A percentile compares a stretch with the other conserved stretches of the same genome.
Conservation (phyloP, 2,888 invertebrate genomes). For the Cryptocheilus praepositus region DNA sequence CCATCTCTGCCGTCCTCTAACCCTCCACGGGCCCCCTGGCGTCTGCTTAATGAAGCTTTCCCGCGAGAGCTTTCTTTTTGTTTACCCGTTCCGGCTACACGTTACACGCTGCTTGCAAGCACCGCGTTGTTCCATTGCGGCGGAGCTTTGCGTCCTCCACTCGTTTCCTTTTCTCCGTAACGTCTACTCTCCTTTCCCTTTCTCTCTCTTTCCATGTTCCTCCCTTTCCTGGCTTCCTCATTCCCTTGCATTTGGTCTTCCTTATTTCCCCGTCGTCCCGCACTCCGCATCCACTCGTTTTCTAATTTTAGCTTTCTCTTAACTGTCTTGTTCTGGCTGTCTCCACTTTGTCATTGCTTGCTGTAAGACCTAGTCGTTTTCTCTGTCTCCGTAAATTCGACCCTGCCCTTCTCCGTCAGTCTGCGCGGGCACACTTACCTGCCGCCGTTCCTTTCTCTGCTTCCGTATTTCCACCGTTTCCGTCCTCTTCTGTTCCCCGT, state of each 20-base stretch:
- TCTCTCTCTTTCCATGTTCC: constrained; percentile 5
- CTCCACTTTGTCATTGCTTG: no score
- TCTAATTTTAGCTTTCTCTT: not conserved
- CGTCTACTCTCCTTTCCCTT: constrained; percentile 21
- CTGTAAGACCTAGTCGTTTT: no score
- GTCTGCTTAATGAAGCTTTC: constrained; percentile 71
- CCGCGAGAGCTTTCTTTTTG: constrained; percentile 63
- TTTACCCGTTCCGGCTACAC: constrained; percentile 49
- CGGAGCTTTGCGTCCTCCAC: constrained; percentile 13
- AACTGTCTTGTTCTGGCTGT: not conserved
- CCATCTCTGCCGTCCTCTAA: constrained; percentile 6
- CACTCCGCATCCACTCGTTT: not conserved
- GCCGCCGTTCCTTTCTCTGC: constrained; percentile 12
- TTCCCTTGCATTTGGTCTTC: not conserved
- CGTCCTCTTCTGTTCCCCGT: constrained; percentile 14
- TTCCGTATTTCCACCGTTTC: constrained; percentile 16
- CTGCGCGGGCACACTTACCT: not conserved
- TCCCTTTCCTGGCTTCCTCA: constrained; percentile 16
- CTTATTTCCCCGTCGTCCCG: constrained; percentile 1
- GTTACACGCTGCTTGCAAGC: constrained; percentile 45
- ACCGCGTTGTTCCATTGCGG: constrained; percentile 45
- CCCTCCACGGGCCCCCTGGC: constrained; percentile 47
- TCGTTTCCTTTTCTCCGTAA: constrained; percentile 21
- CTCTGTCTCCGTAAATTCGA: constrained; percentile 12
- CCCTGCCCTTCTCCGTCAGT: constrained; percentile 12